Evolutionary conservation across 2,888 invertebrate genomes (phyloP), one percentile per base, ranked within the genome.

Genomic region (Athalia cordata): DNA sequence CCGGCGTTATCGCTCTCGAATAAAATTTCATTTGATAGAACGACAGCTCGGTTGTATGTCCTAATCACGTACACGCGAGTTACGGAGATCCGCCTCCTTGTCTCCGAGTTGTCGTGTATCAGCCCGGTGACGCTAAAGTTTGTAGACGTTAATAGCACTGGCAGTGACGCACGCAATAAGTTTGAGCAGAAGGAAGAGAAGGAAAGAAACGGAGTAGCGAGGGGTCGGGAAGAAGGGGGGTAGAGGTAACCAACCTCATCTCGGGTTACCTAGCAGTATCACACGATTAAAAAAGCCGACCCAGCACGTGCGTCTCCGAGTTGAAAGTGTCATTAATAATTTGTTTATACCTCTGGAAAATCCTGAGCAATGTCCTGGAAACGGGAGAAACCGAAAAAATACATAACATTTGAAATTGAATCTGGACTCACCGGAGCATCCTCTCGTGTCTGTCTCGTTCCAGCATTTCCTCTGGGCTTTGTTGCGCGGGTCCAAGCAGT

Each of bases 401-500:
- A 6, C 3, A 15, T 29, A 59, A 15, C 15, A 59, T 59, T 66
- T 4, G 50, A 59, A 13, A 64, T 65, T 50, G 50, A 75, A 64
- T 77, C 68, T 66, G 49, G 72, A 90, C 92, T 92, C 86, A 94
- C 94, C 94, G 92, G 87, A 94, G 90, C 91, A 94, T 92, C 90
- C 94, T 92, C 90, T 94, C 94, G 89, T 93, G 93, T 89, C 94
- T 92, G 89, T 94, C 94, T 89, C 94, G 92, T 83, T 92, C 92
- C 79, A 92, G 84, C 62, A 92, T 84, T 79, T 92, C 92, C 78
- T 93, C 93, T 15, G 91, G 84, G 65, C 82, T 91, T 87, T 91
- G 93, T 87, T 87, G 89, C 66, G 85, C 82, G 0, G 89, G 87
- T 87, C 91, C 90, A 87, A 92, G 89, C 86, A 91, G 86, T 45